Conservation (phyloP, 2,113 vertebrate genomes). For the Lutjanus erythropterus region DNA sequence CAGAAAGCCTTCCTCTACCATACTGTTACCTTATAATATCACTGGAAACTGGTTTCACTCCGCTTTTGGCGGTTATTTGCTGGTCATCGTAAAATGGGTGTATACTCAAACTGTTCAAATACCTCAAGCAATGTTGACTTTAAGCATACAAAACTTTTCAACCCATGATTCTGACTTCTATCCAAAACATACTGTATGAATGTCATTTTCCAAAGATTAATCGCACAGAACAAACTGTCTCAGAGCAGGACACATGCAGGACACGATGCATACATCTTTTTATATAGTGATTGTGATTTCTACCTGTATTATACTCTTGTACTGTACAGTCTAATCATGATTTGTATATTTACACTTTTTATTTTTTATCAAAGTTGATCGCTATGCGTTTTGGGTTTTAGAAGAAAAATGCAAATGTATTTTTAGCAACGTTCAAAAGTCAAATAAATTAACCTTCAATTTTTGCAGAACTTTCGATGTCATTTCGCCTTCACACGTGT, state of each 20-base stretch:
- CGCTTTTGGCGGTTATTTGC: not conserved
- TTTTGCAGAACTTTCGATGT: conserved; percentile 50
- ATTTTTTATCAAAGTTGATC: conserved; percentile 42
- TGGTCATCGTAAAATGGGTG: conserved; percentile 6
- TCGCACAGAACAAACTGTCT: conserved; percentile 34
- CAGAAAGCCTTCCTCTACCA: conserved; percentile 1
- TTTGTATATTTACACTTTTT: conserved; percentile 63
- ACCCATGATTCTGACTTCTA: conserved; percentile 3
- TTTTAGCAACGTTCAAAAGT: conserved; percentile 28
- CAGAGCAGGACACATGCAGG: conserved; percentile 27
- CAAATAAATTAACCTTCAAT: conserved; percentile 24
- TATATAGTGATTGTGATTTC: conserved; percentile 54
- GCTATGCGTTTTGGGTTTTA: conserved; percentile 33
- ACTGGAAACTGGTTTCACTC: conserved; percentile 48
- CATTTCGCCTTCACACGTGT: conserved; percentile 1
- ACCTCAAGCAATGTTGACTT: conserved; percentile 49
- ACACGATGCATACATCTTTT: conserved; percentile 53
- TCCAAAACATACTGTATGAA: conserved; percentile 33
- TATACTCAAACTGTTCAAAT: conserved; percentile 46
- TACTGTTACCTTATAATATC: conserved; percentile 13
- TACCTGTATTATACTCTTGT: conserved; percentile 66
- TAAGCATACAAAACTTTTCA: not conserved
- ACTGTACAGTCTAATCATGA: conserved; percentile 62
- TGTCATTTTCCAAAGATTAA: conserved; percentile 46
- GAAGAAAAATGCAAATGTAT: conserved; percentile 27